Evolutionary conservation across 2,797 vertebrate species (phyloP).

Genomic region (Glyptemys insculpta): DNA sequence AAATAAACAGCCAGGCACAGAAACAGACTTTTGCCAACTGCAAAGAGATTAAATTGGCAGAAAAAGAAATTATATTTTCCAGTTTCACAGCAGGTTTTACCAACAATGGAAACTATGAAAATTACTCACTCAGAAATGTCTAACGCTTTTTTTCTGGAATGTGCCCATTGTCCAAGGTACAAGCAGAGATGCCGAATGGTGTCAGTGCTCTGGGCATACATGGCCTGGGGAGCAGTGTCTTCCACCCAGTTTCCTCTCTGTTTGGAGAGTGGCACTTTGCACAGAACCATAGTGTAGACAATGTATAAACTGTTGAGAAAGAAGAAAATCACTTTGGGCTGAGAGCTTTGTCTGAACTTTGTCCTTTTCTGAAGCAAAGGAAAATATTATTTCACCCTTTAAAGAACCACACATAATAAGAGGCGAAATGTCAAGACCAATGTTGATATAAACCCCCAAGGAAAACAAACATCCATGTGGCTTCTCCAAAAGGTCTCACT

Average conservation of each 20-base stretch:
- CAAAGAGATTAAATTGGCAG: fast-evolving
- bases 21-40: fast-evolving
- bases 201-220: fast-evolving
- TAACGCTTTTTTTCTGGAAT: fast-evolving
- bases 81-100: not conserved
- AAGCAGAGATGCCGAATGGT: fast-evolving
- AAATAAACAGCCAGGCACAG: not conserved
- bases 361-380: slow-evolving; percentile 87
- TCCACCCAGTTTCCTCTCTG: not conserved
- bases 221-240: fast-evolving
- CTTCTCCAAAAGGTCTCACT: slow-evolving; percentile 80
- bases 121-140: fast-evolving
- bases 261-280: slow-evolving; percentile 23
- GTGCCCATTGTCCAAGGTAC: fast-evolving
- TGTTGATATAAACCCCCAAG: slow-evolving; percentile 87
- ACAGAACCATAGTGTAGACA: slow-evolving; percentile 14
- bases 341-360: slow-evolving; percentile 83
- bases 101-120: fast-evolving
- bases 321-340: slow-evolving; percentile 79
- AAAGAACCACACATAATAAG: slow-evolving; percentile 87
- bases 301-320: slow-evolving; percentile 61
- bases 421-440: slow-evolving; percentile 87
- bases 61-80: not conserved
- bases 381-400: slow-evolving; percentile 89
- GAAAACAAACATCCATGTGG: slow-evolving; percentile 86